Percentiles rank a stretch among this genome's conserved stretches.
These are phyloP conservation scores for Anthonomus grandis DNA, from an alignment of 1,140 invertebrate genomes.

Conservation along the genomic window DNA sequence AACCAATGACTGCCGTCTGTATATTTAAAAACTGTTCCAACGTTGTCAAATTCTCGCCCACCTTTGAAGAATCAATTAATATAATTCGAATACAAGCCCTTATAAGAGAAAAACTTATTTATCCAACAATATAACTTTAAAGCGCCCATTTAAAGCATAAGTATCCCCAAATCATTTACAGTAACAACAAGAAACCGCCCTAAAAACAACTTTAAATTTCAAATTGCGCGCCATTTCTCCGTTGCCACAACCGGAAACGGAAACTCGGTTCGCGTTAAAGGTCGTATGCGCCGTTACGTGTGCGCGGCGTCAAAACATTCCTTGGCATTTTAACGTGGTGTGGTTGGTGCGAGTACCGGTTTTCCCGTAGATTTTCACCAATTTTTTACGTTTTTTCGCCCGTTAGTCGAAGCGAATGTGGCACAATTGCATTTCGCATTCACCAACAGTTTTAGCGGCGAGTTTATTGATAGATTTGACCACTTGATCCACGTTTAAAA, in stretches of 20 bases:
- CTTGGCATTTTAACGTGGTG: constrained; percentile 27
- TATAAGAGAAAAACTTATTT: too few species aligned
- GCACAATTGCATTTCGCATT: constrained; percentile 17
- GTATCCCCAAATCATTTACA: too few species aligned
- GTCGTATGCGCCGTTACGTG: constrained; percentile 6
- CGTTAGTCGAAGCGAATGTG: constrained; percentile 30
- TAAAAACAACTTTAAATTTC: too few species aligned
- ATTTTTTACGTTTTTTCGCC: constrained; percentile 17
- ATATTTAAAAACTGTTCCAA: too few species aligned
- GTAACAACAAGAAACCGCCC: too few species aligned
- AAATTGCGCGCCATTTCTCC: too few species aligned
- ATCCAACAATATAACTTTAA: too few species aligned
- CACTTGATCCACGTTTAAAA: constrained; percentile 31
- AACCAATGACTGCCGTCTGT: too few species aligned
- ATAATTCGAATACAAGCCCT: too few species aligned
- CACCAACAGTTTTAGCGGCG: constrained; percentile 13
- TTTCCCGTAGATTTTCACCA: constrained; percentile 13
- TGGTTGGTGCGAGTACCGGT: constrained; percentile 30
- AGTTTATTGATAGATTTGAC: constrained; percentile 26
- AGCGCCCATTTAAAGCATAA: too few species aligned
- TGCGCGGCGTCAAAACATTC: constrained; percentile 19
- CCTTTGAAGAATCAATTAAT: too few species aligned
- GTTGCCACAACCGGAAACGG: constrained; percentile 19
- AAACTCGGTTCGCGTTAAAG: constrained; percentile 1
- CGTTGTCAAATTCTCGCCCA: constrained; percentile 2